Base-by-base conservation (phyloP, 2,888 invertebrate species). In the Tetragnatha montana region DNA sequence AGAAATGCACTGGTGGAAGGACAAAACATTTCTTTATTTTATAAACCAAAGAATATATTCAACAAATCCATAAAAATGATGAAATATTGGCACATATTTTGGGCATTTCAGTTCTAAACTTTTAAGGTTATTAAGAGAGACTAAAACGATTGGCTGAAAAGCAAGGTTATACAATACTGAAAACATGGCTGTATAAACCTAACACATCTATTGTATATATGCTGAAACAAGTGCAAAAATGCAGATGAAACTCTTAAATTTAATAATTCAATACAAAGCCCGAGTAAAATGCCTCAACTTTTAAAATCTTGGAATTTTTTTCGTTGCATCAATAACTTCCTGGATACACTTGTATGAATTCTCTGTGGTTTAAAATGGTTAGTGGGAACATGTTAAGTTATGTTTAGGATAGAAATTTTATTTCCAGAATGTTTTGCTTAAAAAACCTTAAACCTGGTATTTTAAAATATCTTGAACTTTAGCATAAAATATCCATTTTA, bases 51-150 rank as follows among this genome's bases (percentile, higher is more conserved):
- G 74, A 82, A 73, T 82, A 81, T 69, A 49, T 76, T 81, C 73
- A 73, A 82, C 82, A 82, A 51, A 82, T 82, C 60, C 73, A 14
- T 82, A 50, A 60, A 50, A 74, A 81, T 60, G 73, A 82, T 73
- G 51, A 74, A 74, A 82, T 70, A 82, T 74, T 82, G 82, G 82
- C 74, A 82, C 74, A 82, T 82, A 60, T 82, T 82, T 81, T 51
- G 51, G 51, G 73, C 70, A 82, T 50, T 73, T 81, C 17, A 76
- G 50, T 76, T 76, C 50, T 19, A 76, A 60, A 60, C 60, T 60
- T 60, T 60, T 60, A 60, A 76, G 60, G 50, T 76, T 50, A 76
- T 19, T 10, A 76, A 76, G 17, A 49, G 3, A n/a, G 49, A 22
- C n/a, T 47, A 75, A 74, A 74, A 74, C 74, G 21, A 71, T 21